Evolutionary conservation across 1,140 invertebrate species (phyloP).

Genomic region (Nixonia krombeini): DNA sequence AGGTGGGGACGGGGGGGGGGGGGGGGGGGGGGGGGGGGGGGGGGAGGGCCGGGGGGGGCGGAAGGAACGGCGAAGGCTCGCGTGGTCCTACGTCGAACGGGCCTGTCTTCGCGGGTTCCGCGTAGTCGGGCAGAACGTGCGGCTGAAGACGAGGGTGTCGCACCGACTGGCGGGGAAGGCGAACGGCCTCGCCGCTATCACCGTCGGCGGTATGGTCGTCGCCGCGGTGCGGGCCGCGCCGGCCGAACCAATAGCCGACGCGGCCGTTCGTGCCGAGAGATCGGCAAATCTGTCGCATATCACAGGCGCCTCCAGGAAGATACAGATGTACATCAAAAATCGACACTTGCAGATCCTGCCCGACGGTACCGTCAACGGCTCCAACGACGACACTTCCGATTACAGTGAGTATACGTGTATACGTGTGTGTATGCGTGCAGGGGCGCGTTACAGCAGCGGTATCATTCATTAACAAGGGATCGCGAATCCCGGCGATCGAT

Average conservation of each 20-base stretch:
- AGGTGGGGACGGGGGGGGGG: too few species aligned
- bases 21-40: neutral
- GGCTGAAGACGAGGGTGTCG: constrained; percentile 11
- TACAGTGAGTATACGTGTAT: constrained; percentile 80
- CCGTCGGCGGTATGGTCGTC: constrained; percentile 52
- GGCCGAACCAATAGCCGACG: constrained; percentile 49
- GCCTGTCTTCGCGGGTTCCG: too few species aligned
- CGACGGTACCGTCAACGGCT: constrained; percentile 85
- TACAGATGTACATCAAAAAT: constrained; percentile 86
- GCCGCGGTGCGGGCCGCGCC: constrained; percentile 51
- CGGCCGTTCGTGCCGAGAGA: constrained; percentile 71
- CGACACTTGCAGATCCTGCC: constrained; percentile 82
- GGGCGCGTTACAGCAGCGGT: too few species aligned
- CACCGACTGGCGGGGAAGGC: constrained; percentile 18
- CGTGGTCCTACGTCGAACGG: too few species aligned
- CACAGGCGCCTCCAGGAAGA: constrained; percentile 80
- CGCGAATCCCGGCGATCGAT: neutral
- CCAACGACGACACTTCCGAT: constrained; percentile 80
- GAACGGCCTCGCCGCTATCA: constrained; percentile 32
- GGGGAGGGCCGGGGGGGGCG: neutral
- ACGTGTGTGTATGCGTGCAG: too few species aligned
- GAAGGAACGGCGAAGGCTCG: constrained; percentile 2
- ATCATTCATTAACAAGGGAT: too few species aligned
- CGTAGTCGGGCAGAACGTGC: too few species aligned
- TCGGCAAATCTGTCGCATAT: constrained; percentile 83